Base-by-base conservation (phyloP, 2,113 vertebrate species). In the Gobiocypris rarus region DNA sequence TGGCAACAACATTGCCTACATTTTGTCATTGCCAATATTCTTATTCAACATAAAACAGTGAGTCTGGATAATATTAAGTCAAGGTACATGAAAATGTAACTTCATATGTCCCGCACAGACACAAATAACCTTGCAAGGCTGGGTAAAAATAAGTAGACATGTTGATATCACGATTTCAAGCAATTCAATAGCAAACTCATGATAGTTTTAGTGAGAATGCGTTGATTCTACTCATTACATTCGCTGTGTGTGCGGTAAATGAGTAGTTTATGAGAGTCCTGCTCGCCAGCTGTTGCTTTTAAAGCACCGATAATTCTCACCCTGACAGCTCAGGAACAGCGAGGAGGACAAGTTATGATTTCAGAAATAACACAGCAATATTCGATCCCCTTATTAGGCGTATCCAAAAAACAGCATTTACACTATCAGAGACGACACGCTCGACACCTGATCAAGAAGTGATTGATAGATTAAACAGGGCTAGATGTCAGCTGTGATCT, bases 401-500 rank as follows among this genome's bases (percentile, higher is more conserved):
- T 34, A 50, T 81, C 24, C 41, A 31, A 59, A 17, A 80, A 81
- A 67, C 78, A 65, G 15, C 9, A 65, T 31, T 22, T 31, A 50
- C 26, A 50, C 9, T 31, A 22, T 48, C 24, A 80, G 17, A 65
- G 1, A 63, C 59, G 26, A 65, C 43, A 67, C 17, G n/a, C 43
- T 31, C 26, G 24, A 67, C 38, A 80, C 24, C 61, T 13, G 78
- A 31, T 67, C 59, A 22, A 50, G 41, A 26, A 34, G 24, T 67
- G 61, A 50, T n/a, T 45, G 78, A 67, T 48, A n/a, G 24, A 67
- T 48, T 28, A 67, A 81, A 81, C 58, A 48, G 34, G 14, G 22
- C 43, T 81, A 13, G 59, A 50, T 81, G 78, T 81, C 78, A 50
- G 78, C 78, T 81, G 15, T 81, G 78, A n/a, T 81, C 95, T 96